These are phyloP conservation scores for Acrocephalus kingi DNA, from an alignment of 2,113 vertebrate genomes.

Conservation along the genomic window DNA sequence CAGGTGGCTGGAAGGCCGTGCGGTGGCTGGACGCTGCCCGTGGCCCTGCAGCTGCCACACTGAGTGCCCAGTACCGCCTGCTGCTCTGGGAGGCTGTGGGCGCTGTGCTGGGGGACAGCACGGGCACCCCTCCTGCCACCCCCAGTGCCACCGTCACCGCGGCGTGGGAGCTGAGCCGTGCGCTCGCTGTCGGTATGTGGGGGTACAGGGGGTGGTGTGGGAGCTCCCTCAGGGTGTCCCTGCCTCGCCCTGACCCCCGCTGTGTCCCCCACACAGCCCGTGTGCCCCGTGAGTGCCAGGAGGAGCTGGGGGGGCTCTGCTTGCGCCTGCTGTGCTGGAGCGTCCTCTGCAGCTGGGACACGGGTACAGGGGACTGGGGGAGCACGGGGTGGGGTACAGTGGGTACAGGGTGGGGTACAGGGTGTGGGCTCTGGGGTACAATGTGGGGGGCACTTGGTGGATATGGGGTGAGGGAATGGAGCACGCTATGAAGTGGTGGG, in stretches of 20 bases:
- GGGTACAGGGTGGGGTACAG: rapidly evolving
- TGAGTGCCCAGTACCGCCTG: conserved; percentile 45
- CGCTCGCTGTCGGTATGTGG: conserved; percentile 42
- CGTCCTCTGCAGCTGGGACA: conserved; percentile 57
- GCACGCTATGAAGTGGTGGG: rapidly evolving
- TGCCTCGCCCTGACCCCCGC: not conserved
- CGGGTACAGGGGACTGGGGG: not conserved
- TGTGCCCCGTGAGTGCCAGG: conserved; percentile 52
- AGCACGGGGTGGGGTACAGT: not conserved
- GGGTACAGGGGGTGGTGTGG: rapidly evolving
- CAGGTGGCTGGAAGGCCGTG: not conserved
- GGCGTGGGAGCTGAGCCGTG: not conserved
- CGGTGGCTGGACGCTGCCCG: not conserved
- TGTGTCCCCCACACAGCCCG: not conserved
- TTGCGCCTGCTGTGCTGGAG: conserved; percentile 24
- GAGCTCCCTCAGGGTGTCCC: not conserved
- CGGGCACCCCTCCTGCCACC: not conserved
- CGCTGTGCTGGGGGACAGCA: not conserved
- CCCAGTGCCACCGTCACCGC: not conserved
- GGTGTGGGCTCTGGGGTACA: not conserved
- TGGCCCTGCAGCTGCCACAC: rapidly evolving
- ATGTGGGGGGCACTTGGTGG: not conserved
- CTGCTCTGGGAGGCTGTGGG: conserved; percentile 49
- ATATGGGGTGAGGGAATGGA: not conserved
- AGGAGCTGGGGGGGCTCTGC: conserved; percentile 55